A percentile compares a stretch with the other conserved stretches of the same genome.
phyloP scores from a whole-genome alignment of 2,797 vertebrate genomes.

The Acrocephalus scirpaceus region DNA sequence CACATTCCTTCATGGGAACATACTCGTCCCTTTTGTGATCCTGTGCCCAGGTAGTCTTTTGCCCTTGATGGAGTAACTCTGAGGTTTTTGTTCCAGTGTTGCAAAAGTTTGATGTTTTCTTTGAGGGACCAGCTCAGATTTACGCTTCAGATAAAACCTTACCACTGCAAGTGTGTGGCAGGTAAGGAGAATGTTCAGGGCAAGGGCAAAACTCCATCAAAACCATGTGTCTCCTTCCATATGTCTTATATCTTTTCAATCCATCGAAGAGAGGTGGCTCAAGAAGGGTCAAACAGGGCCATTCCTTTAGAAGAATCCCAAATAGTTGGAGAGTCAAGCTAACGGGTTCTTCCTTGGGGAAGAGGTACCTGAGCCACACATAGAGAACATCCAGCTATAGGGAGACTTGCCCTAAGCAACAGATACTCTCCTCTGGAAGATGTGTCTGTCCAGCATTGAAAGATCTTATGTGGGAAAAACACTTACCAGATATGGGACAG shows the following conservation, averaged over 20 bases:
- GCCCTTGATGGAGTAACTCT: background rate
- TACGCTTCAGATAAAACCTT: constrained; percentile 46
- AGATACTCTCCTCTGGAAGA: background rate
- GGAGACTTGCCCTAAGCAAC: background rate
- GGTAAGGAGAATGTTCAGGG: background rate
- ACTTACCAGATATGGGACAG: background rate
- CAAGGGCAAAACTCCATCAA: background rate
- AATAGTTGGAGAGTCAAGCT: background rate
- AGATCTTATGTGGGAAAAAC: background rate
- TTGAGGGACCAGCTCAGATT: constrained; percentile 41
- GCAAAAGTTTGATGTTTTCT: constrained; percentile 43
- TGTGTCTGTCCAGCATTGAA: background rate
- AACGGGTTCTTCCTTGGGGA: background rate
- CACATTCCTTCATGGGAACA: background rate
- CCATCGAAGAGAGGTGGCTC: background rate
- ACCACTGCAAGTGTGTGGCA: constrained; percentile 3
- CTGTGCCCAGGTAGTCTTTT: background rate
- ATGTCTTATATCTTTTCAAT: background rate
- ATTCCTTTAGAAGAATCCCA: background rate
- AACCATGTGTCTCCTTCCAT: background rate
- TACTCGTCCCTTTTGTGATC: background rate
- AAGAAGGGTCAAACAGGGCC: background rate
- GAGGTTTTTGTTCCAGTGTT: constrained; percentile 30
- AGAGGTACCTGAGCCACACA: background rate
- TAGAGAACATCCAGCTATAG: background rate